Evolutionary conservation across 1,140 invertebrate genomes (phyloP).

Genomic region (Drosophila orena): DNA sequence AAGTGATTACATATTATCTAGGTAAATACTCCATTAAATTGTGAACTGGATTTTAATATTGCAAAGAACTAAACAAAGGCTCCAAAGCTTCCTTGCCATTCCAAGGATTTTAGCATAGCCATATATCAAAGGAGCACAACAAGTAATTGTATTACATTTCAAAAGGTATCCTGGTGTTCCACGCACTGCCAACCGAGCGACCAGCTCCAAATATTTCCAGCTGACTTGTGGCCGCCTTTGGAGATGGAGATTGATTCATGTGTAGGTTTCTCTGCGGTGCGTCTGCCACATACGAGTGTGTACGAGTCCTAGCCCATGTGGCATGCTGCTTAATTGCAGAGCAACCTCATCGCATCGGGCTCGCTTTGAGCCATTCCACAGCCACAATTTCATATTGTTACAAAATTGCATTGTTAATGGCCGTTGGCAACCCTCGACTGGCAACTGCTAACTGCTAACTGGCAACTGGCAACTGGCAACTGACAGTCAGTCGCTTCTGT

Average conservation of each 20-base stretch:
- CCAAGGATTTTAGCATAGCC: too few species aligned
- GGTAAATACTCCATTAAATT: background rate
- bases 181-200: background rate
- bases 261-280: constrained; percentile 5
- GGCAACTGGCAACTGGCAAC: constrained; percentile 24
- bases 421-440: constrained; percentile 36
- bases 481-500: constrained; percentile 14
- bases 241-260: constrained; percentile 66
- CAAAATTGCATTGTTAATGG: constrained; percentile 72
- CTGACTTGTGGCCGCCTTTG: constrained; percentile 29
- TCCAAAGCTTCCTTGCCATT: too few species aligned
- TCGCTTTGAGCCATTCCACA: constrained; percentile 45
- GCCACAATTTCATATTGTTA: constrained; percentile 62
- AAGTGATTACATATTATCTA: background rate
- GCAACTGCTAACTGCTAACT: background rate
- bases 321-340: constrained; percentile 67
- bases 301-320: constrained; percentile 24
- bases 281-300: constrained; percentile 23
- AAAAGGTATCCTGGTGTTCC: background rate
- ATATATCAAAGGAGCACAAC: background rate
- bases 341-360: constrained; percentile 19
- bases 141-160: constrained; percentile 2
- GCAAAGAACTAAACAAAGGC: too few species aligned
- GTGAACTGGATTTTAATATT: too few species aligned
- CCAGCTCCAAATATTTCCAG: constrained; percentile 28